Evolutionary conservation across 2,888 invertebrate genomes (phyloP).

Genomic region (Ochropleura plecta): DNA sequence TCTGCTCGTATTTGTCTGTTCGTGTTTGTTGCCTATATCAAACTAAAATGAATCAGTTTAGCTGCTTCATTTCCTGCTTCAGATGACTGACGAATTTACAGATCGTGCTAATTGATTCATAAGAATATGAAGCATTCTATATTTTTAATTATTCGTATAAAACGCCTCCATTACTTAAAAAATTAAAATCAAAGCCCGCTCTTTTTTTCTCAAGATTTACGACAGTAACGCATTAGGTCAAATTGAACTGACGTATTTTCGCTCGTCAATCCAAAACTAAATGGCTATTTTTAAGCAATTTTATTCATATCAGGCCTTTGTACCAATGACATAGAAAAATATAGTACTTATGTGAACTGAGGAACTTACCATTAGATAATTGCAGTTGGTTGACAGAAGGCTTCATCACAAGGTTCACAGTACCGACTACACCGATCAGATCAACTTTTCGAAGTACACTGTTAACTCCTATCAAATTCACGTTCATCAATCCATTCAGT

Average conservation of each 20-base stretch:
- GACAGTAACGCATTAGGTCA: too few species aligned
- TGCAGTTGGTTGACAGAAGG: slow-evolving; percentile 72
- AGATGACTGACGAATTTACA: background rate
- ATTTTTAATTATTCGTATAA: too few species aligned
- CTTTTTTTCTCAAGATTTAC: background rate
- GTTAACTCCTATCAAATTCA: slow-evolving; percentile 80
- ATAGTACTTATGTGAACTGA: background rate
- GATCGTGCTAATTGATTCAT: background rate
- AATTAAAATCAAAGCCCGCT: background rate
- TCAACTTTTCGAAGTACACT: slow-evolving; percentile 79
- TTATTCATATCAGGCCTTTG: background rate
- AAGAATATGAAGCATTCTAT: too few species aligned
- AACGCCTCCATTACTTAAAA: background rate
- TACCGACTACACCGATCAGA: slow-evolving; percentile 79
- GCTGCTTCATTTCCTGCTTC: background rate
- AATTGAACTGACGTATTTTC: background rate
- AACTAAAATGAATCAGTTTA: background rate
- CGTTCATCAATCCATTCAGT: slow-evolving; percentile 78
- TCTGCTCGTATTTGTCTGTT: background rate
- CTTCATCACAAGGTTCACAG: slow-evolving; percentile 74
- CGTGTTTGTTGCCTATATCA: background rate
- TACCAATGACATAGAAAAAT: background rate
- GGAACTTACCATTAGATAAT: slow-evolving; percentile 76
- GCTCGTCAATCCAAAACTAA: background rate
- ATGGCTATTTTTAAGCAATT: too few species aligned